phyloP scores from a whole-genome alignment of 2,888 invertebrate genomes.

The Busseola fusca region DNA sequence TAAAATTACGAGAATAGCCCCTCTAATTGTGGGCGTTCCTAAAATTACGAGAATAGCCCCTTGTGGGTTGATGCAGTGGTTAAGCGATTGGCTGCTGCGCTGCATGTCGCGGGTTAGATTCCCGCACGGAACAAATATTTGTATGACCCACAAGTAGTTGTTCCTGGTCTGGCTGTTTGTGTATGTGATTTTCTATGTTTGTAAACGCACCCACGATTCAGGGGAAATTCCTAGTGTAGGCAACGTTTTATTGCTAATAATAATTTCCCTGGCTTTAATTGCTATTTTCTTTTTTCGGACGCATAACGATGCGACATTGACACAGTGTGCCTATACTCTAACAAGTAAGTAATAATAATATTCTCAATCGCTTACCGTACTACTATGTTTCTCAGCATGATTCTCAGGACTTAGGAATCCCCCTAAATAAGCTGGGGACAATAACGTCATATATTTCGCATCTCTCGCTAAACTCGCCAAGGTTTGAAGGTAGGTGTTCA shows the following conservation, averaged over 20 bases:
- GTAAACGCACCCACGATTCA: no score
- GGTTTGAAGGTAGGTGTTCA: conserved; percentile 94
- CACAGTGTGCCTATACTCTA: neutral
- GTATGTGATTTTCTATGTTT: no score
- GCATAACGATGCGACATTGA: neutral
- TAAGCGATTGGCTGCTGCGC: no score
- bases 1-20: no score
- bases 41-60: no score
- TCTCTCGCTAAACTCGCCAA: conserved; percentile 84
- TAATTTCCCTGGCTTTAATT: neutral
- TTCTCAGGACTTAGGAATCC: conserved; percentile 85
- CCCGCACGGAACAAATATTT: no score
- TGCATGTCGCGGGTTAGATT: no score
- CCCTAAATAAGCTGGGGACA: conserved; percentile 82
- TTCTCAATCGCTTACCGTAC: conserved; percentile 72
- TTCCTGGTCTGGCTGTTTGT: no score
- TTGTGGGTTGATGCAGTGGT: no score
- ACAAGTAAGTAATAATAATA: neutral
- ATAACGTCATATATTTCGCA: conserved; percentile 78
- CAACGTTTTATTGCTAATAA: neutral
- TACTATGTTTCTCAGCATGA: conserved; percentile 83
- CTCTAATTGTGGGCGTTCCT: no score
- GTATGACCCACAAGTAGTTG: no score
- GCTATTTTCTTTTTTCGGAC: neutral
- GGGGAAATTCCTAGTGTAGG: no score